Conservation (phyloP, 1,140 invertebrate species). For the Drosophila miranda region DNA sequence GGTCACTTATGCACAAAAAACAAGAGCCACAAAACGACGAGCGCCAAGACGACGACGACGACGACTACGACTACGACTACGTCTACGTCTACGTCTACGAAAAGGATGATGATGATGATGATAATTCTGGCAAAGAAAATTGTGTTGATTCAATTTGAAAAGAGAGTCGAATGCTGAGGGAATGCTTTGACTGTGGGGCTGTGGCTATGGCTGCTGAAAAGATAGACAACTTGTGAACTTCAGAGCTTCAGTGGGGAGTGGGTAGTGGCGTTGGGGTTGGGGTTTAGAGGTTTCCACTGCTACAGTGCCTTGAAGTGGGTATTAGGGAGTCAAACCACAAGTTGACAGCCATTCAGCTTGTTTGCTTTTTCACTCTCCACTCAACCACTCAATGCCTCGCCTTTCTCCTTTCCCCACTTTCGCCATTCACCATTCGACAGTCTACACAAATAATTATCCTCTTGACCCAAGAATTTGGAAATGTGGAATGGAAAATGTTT, state of each 20-base stretch:
- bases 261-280: background rate
- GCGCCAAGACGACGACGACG: slow-evolving; percentile 11
- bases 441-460: slow-evolving; percentile 44
- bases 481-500: slow-evolving; percentile 1
- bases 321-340: slow-evolving; percentile 30
- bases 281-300: background rate
- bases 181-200: background rate
- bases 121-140: slow-evolving; percentile 62
- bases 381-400: slow-evolving; percentile 22
- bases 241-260: slow-evolving; percentile 42
- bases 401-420: background rate
- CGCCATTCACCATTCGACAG: slow-evolving; percentile 27
- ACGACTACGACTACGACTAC: slow-evolving; percentile 4
- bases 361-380: slow-evolving; percentile 36
- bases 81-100: slow-evolving; percentile 2
- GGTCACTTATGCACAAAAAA: slow-evolving; percentile 50
- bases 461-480: slow-evolving; percentile 52
- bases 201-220: slow-evolving; percentile 25
- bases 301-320: slow-evolving; percentile 36
- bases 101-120: slow-evolving; percentile 21
- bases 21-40: slow-evolving; percentile 3
- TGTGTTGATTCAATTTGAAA: slow-evolving; percentile 77
- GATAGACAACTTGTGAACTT: slow-evolving; percentile 46
- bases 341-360: slow-evolving; percentile 59
- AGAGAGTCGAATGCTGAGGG: slow-evolving; percentile 50